phyloP scores from a whole-genome alignment of 2,888 invertebrate genomes.

The Zeuzera pyrina region DNA sequence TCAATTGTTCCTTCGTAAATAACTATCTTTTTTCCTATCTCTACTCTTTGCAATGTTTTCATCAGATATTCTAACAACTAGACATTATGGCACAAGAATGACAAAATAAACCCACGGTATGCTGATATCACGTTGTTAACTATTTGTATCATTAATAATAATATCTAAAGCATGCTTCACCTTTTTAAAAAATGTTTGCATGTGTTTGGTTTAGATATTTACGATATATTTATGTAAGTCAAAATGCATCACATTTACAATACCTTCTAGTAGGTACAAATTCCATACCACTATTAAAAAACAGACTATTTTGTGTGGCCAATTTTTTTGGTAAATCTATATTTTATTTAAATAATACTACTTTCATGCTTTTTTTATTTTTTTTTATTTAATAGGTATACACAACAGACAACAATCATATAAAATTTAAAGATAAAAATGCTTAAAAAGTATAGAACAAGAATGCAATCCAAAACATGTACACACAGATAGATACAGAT shows the following conservation, averaged over 20 bases:
- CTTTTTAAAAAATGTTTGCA: constrained; percentile 26
- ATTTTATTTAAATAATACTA: not conserved
- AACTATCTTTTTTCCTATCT: constrained; percentile 25
- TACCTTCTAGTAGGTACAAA: too few relatives aligned
- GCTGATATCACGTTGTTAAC: constrained; percentile 28
- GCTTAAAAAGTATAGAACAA: too few relatives aligned
- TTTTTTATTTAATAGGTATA: too few relatives aligned
- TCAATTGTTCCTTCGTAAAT: constrained; percentile 20
- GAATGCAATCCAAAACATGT: too few relatives aligned
- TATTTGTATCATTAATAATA: constrained; percentile 24
- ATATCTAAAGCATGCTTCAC: constrained; percentile 47
- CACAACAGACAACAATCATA: too few relatives aligned
- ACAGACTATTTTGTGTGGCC: constrained; percentile 67
- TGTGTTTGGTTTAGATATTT: constrained; percentile 28
- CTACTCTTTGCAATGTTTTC: constrained; percentile 72
- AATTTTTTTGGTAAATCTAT: constrained; percentile 6
- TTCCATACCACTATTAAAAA: constrained; percentile 19
- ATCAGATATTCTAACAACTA: constrained; percentile 34
- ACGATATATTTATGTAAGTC: constrained; percentile 24
- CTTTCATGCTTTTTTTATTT: too few relatives aligned
- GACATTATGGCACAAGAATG: constrained; percentile 19
- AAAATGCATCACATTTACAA: constrained; percentile 35
- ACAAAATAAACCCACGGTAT: not conserved
- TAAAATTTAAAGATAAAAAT: too few relatives aligned
- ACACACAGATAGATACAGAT: too few relatives aligned